Evolutionary conservation across 2,113 vertebrate species (phyloP).

Genomic region (Phrynosoma blainvillii): DNA sequence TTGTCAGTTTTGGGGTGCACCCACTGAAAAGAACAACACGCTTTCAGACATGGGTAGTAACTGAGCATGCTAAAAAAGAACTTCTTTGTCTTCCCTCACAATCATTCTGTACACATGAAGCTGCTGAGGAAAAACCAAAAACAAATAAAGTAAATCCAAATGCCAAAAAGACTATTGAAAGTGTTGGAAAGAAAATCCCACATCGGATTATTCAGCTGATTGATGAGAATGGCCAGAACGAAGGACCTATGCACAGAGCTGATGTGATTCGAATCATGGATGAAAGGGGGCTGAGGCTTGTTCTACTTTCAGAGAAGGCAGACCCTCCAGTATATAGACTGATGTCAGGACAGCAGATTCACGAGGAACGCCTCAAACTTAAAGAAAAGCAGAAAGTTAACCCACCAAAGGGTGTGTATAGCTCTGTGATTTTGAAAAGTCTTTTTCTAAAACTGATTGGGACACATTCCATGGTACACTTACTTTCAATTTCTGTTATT

Average conservation of each 20-base stretch:
- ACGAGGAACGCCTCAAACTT: conserved; percentile 82
- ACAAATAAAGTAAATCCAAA: conserved; percentile 61
- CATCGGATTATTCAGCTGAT: conserved; percentile 81
- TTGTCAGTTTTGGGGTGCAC: conserved; percentile 37
- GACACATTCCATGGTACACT: neutral
- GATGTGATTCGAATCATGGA: conserved; percentile 86
- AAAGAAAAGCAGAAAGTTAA: conserved; percentile 79
- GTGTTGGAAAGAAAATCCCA: conserved; percentile 84
- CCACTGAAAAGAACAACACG: conserved; percentile 40
- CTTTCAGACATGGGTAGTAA: conserved; percentile 39
- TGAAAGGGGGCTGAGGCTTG: conserved; percentile 80
- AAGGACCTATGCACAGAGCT: conserved; percentile 86
- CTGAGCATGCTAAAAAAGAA: conserved; percentile 22
- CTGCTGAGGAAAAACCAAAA: conserved; percentile 29
- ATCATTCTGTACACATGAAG: conserved; percentile 67
- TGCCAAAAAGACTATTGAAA: conserved; percentile 68
- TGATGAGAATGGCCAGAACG: conserved; percentile 78
- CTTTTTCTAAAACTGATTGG: neutral
- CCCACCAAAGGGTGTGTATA: conserved; percentile 75
- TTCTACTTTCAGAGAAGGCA: conserved; percentile 69
- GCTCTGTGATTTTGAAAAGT: neutral
- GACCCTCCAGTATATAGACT: conserved; percentile 88
- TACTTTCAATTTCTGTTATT: neutral
- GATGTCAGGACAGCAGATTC: conserved; percentile 89
- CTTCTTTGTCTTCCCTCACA: conserved; percentile 43